Percentiles rank a stretch among this genome's conserved stretches.
Conservation (phyloP, 2,797 vertebrate genomes). For the Acrossocheilus wenchowensis region DNA sequence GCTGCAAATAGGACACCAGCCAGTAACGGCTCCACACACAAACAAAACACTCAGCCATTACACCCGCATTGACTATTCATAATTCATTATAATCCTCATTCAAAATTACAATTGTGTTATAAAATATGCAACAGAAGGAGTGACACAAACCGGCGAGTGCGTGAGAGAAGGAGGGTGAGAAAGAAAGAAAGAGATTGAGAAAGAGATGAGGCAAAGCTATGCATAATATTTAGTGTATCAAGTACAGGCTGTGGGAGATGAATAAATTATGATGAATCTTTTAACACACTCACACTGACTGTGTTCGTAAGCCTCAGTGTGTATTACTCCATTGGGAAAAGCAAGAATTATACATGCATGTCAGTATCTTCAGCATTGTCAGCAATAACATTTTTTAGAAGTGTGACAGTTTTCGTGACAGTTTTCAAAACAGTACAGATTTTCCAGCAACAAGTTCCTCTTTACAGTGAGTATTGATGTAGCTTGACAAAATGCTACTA, state of each 20-base stretch:
- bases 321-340: background rate
- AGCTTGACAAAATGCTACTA: background rate
- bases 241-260: conserved; percentile 16
- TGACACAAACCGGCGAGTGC: background rate
- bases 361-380: background rate
- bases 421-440: background rate
- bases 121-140: conserved; percentile 56
- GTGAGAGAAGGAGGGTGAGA: background rate
- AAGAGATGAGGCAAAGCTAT: conserved; percentile 5
- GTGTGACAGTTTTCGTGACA: background rate
- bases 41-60: conserved; percentile 51
- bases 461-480: background rate
- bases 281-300: background rate
- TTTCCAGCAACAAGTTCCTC: background rate
- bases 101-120: conserved; percentile 62
- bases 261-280: conserved; percentile 34
- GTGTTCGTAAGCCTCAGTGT: background rate
- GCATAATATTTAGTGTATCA: conserved; percentile 36
- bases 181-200: conserved; percentile 3
- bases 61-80: conserved; percentile 59
- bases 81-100: conserved; percentile 63
- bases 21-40: conserved; percentile 24
- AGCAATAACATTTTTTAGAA: background rate
- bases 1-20: conserved; percentile 50
- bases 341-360: background rate